A percentile compares a stretch with the other conserved stretches of the same genome.
These are phyloP conservation scores for Neelides sp. DNA, from an alignment of 1,140 invertebrate species.

Conservation along the genomic window DNA sequence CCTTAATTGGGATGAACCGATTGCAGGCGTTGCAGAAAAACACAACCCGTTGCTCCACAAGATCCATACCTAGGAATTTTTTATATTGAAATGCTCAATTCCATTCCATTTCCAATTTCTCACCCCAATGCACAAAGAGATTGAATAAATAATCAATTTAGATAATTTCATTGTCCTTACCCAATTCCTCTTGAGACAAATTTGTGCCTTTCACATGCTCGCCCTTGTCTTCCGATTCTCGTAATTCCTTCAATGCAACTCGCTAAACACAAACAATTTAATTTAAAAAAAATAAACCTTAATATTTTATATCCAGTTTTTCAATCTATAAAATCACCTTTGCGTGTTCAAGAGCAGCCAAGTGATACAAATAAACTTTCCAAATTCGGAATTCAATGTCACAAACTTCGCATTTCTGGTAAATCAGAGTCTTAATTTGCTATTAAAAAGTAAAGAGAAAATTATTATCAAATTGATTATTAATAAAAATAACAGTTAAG, in stretches of 20 bases:
- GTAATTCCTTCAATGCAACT: conserved; percentile 26
- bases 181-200: conserved; percentile 23
- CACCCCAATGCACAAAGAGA: no score
- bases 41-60: conserved; percentile 21
- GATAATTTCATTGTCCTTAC: no score
- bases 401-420: conserved; percentile 25
- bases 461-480: no score
- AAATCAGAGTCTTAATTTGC: conserved; percentile 27
- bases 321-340: conserved; percentile 14
- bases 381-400: conserved; percentile 30
- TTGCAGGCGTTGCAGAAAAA: conserved; percentile 28
- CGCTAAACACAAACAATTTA: conserved; percentile 10
- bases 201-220: conserved; percentile 27
- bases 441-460: conserved; percentile 6
- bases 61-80: conserved; percentile 17
- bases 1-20: conserved; percentile 26
- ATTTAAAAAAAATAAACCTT: background rate
- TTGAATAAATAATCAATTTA: no score
- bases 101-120: no score
- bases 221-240: conserved; percentile 19
- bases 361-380: conserved; percentile 29
- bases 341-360: conserved; percentile 27
- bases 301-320: background rate
- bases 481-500: no score
- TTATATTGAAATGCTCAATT: no score